These are phyloP conservation scores for Kryphioiulus occultus DNA, from an alignment of 2,888 invertebrate species.

Conservation along the genomic window DNA sequence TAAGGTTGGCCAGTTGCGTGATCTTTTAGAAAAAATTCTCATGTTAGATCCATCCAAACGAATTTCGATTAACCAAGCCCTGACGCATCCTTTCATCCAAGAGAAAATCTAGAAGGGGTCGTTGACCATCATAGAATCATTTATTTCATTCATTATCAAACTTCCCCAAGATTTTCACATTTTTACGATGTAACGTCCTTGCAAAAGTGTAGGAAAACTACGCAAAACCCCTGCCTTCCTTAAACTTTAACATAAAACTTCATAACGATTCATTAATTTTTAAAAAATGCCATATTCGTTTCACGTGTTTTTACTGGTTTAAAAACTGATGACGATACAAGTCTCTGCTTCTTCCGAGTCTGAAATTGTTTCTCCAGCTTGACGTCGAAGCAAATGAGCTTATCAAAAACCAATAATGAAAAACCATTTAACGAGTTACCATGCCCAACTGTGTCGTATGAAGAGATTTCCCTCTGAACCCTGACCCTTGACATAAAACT, in stretches of 20 bases:
- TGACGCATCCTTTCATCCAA: slow-evolving; percentile 94
- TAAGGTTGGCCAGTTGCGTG: slow-evolving; percentile 88
- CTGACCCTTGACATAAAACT: neutral
- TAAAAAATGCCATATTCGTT: neutral
- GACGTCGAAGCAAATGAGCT: too few relatives aligned
- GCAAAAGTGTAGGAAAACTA: neutral
- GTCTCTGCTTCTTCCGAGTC: neutral
- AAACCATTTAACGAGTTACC: too few relatives aligned
- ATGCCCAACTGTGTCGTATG: too few relatives aligned
- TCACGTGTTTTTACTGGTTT: neutral
- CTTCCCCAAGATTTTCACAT: too few relatives aligned
- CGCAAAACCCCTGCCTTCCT: neutral
- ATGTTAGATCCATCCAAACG: slow-evolving; percentile 92
- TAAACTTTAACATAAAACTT: neutral
- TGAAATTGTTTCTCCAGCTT: neutral
- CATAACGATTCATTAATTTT: neutral
- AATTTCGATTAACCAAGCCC: slow-evolving; percentile 90
- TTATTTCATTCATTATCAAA: neutral
- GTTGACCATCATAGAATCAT: neutral
- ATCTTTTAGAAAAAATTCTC: slow-evolving; percentile 88
- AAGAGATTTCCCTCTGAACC: too few relatives aligned
- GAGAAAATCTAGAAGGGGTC: slow-evolving; percentile 74
- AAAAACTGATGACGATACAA: too few relatives aligned
- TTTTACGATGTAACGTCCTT: neutral
- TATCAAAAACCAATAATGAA: too few relatives aligned